These are phyloP conservation scores for Mastigias papua DNA, from an alignment of 30 jellyfish, hydroid and myxozoan genomes.

Conservation along the genomic window DNA sequence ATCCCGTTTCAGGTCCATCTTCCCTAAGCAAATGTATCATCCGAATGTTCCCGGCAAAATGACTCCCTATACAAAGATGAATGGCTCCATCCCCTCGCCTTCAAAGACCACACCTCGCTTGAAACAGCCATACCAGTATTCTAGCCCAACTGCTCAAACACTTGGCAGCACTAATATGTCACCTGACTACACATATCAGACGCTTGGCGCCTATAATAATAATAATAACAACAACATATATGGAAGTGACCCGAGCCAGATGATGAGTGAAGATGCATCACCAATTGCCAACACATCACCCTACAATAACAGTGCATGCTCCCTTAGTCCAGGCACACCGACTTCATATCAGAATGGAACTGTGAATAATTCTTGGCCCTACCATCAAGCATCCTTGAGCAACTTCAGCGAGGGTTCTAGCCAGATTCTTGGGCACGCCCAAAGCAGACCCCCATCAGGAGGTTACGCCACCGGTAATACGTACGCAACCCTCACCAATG, in stretches of 20 bases:
- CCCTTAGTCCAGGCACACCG: slow-evolving; percentile 96
- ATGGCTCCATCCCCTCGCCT: slow-evolving; percentile 82
- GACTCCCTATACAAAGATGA: slow-evolving; percentile 88
- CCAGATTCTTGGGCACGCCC: slow-evolving; percentile 81
- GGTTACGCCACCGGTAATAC: slow-evolving; percentile 75
- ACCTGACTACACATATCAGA: slow-evolving; percentile 89
- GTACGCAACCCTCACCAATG: slow-evolving; percentile 80
- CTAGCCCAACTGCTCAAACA: slow-evolving; percentile 75
- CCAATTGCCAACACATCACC: slow-evolving; percentile 96
- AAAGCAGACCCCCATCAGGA: slow-evolving; percentile 78
- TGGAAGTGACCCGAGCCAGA: slow-evolving; percentile 86
- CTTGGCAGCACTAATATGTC: slow-evolving; percentile 75
- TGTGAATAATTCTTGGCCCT: slow-evolving; percentile 98
- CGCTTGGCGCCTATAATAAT: slow-evolving; percentile 72
- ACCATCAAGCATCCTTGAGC: slow-evolving; percentile 85
- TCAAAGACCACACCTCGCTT: slow-evolving; percentile 89
- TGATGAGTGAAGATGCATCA: slow-evolving; percentile 94
- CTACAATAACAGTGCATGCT: slow-evolving; percentile 91
- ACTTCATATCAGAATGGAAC: slow-evolving; percentile 94
- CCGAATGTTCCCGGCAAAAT: slow-evolving; percentile 84
- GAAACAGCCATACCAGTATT: slow-evolving; percentile 84
- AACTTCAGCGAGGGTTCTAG: slow-evolving; percentile 73
- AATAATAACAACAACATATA: slow-evolving; percentile 77
- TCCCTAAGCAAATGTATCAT: slow-evolving; percentile 97
- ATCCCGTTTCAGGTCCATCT: slow-evolving; percentile 82